These are phyloP conservation scores for Rhabdornis inornatus DNA, from an alignment of 2,113 vertebrate species.

Conservation along the genomic window DNA sequence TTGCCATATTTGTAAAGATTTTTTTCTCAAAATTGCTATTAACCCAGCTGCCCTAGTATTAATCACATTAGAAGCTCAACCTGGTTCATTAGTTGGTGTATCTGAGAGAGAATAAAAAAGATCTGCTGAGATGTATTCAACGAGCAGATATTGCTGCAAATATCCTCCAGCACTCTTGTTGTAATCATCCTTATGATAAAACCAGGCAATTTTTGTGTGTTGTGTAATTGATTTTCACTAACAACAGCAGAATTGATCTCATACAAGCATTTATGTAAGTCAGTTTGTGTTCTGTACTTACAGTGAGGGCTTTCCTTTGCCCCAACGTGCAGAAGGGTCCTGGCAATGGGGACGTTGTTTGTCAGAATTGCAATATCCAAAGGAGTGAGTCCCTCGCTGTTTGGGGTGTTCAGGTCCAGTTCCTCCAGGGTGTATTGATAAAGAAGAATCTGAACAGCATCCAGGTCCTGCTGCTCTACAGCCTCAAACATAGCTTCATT, in stretches of 20 bases:
- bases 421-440: conserved; percentile 88
- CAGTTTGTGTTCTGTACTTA: conserved; percentile 75
- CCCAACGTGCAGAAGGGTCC: conserved; percentile 86
- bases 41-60: background rate
- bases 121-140: background rate
- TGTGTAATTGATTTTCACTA: background rate
- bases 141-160: background rate
- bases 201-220: background rate
- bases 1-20: background rate
- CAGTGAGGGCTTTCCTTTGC: conserved; percentile 93
- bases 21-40: background rate
- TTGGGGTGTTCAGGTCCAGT: conserved; percentile 93
- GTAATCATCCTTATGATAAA: background rate
- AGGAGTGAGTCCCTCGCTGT: conserved; percentile 89
- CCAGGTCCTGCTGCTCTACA: conserved; percentile 93
- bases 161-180: background rate
- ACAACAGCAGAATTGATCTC: background rate
- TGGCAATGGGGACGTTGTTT: conserved; percentile 90
- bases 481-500: conserved; percentile 92
- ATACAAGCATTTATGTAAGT: background rate
- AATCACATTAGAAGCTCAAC: background rate
- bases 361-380: conserved; percentile 95
- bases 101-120: background rate
- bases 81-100: background rate
- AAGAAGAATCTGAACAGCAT: conserved; percentile 88